Evolutionary conservation across 1,140 invertebrate genomes (phyloP).

Genomic region (Drosophila pallidifrons): DNA sequence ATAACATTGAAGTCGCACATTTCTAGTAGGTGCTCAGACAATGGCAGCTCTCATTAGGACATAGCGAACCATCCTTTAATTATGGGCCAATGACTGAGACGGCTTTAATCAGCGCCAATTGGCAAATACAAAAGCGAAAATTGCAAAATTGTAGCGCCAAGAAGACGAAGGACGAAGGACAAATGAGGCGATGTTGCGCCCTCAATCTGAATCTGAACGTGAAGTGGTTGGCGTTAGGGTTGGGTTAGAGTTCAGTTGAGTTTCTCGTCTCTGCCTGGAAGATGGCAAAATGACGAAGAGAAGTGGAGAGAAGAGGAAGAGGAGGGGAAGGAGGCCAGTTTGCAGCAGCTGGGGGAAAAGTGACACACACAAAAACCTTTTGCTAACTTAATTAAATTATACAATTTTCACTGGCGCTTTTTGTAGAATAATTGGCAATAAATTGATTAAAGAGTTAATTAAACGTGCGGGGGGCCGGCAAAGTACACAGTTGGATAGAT

Average conservation of each 20-base stretch:
- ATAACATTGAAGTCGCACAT: neutral
- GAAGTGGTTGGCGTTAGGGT: neutral
- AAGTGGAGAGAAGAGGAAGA: neutral
- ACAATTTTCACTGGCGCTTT: conserved; percentile 78
- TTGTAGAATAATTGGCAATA: conserved; percentile 81
- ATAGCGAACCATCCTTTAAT: conserved; percentile 66
- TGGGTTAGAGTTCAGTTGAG: too few species aligned
- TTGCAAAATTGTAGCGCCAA: conserved; percentile 59
- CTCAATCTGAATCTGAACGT: conserved; percentile 5
- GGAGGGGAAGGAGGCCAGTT: neutral
- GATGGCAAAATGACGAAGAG: too few species aligned
- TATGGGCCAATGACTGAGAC: conserved; percentile 72
- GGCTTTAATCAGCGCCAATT: conserved; percentile 79
- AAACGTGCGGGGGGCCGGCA: conserved; percentile 55
- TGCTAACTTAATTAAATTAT: conserved; percentile 82
- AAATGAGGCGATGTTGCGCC: neutral
- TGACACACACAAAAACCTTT: conserved; percentile 76
- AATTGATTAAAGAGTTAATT: conserved; percentile 82
- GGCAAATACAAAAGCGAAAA: conserved; percentile 79
- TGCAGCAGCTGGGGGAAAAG: conserved; percentile 8
- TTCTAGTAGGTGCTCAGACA: conserved; percentile 13
- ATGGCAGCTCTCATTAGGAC: conserved; percentile 56
- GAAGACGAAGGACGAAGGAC: neutral
- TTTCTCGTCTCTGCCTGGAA: too few species aligned
- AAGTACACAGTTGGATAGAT: conserved; percentile 60